These are phyloP conservation scores for Atethmia centrago DNA, from an alignment of 2,888 invertebrate species.

Conservation along the genomic window DNA sequence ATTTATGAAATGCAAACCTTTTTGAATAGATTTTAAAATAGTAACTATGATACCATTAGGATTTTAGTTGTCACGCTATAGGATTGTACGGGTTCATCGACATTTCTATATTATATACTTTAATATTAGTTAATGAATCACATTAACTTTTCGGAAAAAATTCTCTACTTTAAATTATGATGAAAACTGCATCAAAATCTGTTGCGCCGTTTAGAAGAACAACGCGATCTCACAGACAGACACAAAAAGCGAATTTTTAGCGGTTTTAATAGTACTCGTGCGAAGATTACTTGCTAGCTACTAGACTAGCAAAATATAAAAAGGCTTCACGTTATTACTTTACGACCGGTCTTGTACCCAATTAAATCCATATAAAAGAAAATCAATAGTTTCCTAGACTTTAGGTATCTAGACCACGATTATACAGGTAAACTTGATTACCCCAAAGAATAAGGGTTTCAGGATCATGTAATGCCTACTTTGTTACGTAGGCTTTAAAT, in stretches of 20 bases:
- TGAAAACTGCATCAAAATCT: neutral
- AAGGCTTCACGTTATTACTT: constrained; percentile 35
- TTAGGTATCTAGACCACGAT: neutral
- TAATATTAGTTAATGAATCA: neutral
- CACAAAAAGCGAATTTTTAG: neutral
- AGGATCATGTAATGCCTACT: no score
- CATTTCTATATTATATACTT: neutral
- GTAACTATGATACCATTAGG: neutral
- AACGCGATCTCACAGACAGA: no score
- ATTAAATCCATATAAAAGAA: constrained; percentile 8
- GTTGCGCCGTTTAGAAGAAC: neutral
- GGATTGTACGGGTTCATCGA: no score
- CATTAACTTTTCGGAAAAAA: neutral
- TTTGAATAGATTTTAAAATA: neutral
- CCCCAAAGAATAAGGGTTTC: neutral
- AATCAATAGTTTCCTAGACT: neutral
- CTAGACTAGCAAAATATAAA: constrained; percentile 17
- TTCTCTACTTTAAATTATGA: neutral
- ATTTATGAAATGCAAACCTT: no score
- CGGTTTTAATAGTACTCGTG: neutral
- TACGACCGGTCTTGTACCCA: neutral
- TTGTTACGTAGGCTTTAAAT: neutral
- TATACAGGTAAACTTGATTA: neutral
- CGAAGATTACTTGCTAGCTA: neutral
- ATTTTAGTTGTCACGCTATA: neutral